Evolutionary conservation across 2,888 invertebrate genomes (phyloP).

Genomic region (Polia nebulosa): DNA sequence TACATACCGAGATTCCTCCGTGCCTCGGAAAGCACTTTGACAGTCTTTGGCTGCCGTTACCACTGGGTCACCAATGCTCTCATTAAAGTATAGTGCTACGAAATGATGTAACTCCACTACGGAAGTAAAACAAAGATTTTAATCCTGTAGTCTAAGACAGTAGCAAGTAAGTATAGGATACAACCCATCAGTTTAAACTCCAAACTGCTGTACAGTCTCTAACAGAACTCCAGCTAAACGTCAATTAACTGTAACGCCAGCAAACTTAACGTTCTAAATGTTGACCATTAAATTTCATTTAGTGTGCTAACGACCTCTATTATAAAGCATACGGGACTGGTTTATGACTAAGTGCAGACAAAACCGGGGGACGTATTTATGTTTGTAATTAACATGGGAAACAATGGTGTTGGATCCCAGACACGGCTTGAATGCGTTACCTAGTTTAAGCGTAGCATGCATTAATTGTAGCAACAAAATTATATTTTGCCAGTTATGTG

Average conservation of each 20-base stretch:
- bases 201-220: constrained; percentile 20
- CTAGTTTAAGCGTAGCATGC: neutral
- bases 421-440: constrained; percentile 34
- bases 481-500: too few relatives aligned
- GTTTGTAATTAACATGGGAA: constrained; percentile 75
- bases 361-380: constrained; percentile 73
- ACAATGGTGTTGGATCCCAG: constrained; percentile 51
- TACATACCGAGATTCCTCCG: too few relatives aligned
- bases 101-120: neutral
- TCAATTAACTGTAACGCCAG: constrained; percentile 54
- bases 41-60: too few relatives aligned
- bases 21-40: too few relatives aligned
- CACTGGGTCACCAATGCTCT: too few relatives aligned
- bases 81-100: too few relatives aligned
- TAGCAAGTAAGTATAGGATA: constrained; percentile 12
- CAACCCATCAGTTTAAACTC: constrained; percentile 15
- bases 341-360: constrained; percentile 72
- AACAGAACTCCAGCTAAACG: constrained; percentile 49
- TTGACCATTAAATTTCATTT: constrained; percentile 77
- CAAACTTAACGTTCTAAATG: constrained; percentile 66
- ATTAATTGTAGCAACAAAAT: too few relatives aligned
- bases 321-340: constrained; percentile 69
- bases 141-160: neutral
- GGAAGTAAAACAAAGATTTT: neutral
- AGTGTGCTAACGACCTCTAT: constrained; percentile 73